These are phyloP conservation scores for Eurypyga helias DNA, from an alignment of 2,113 vertebrate genomes.

Conservation along the genomic window DNA sequence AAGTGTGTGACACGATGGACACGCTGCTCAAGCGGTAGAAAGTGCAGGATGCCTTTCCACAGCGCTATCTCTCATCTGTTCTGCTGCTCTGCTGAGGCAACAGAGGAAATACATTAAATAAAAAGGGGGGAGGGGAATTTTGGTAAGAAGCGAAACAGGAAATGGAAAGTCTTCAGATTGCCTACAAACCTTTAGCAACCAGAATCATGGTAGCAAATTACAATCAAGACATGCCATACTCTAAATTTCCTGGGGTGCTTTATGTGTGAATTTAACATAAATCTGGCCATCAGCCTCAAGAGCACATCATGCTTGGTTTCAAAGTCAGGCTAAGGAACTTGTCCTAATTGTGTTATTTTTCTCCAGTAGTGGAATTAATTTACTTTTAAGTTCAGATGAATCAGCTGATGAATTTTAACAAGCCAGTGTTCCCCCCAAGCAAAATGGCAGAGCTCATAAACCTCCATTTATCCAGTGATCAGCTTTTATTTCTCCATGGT, in stretches of 20 bases:
- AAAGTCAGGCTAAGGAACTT: constrained; percentile 32
- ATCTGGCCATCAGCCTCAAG: background rate
- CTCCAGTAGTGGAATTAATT: constrained; percentile 45
- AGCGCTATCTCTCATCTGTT: background rate
- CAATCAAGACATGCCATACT: background rate
- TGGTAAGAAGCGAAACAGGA: background rate
- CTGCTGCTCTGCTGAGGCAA: background rate
- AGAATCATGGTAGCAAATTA: background rate
- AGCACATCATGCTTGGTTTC: background rate
- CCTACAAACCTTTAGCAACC: background rate
- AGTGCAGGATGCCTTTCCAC: background rate
- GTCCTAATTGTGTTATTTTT: constrained; percentile 42
- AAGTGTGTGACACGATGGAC: background rate
- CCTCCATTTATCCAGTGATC: constrained; percentile 5
- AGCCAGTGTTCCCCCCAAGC: background rate
- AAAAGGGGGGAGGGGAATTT: background rate
- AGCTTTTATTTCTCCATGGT: constrained; percentile 12
- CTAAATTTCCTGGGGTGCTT: background rate
- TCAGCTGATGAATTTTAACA: constrained; percentile 61
- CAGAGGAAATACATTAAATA: background rate
- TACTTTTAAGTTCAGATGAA: constrained; percentile 59
- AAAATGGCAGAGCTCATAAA: constrained; percentile 31
- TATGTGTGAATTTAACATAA: constrained; percentile 20
- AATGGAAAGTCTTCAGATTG: constrained; percentile 4
- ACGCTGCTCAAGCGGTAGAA: background rate